phyloP scores from a whole-genome alignment of 1,140 invertebrate species.

The Parasteatoda tepidariorum region DNA sequence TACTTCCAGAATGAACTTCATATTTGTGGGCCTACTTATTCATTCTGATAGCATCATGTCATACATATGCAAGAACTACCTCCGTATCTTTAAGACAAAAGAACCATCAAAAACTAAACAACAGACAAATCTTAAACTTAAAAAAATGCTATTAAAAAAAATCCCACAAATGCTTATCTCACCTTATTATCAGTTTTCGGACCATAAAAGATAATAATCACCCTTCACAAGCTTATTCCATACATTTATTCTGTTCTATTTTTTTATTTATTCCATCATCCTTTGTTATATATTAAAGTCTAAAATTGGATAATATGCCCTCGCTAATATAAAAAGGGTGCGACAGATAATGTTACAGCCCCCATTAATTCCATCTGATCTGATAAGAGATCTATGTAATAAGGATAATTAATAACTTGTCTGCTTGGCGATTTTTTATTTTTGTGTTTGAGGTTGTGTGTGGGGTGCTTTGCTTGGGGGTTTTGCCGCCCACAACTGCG shows the following conservation, averaged over 20 bases:
- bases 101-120: neutral
- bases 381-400: neutral
- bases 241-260: neutral
- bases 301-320: neutral
- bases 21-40: neutral
- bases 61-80: neutral
- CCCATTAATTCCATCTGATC: neutral
- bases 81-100: neutral
- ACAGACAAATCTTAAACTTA: too few relatives aligned
- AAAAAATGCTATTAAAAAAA: neutral
- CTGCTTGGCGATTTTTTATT: neutral
- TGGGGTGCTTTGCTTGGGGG: neutral
- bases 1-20: neutral
- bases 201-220: neutral
- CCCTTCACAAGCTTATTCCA: neutral
- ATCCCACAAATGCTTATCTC: neutral
- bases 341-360: neutral
- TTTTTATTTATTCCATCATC: neutral
- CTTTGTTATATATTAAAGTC: neutral
- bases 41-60: neutral
- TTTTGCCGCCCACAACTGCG: neutral
- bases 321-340: neutral
- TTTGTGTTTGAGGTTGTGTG: neutral
- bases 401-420: neutral
- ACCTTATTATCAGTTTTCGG: neutral